Percentiles rank a stretch among this genome's conserved stretches.
Evolutionary conservation across 2,797 vertebrate genomes (phyloP).

Genomic region (Petrocephalus sullivani): DNA sequence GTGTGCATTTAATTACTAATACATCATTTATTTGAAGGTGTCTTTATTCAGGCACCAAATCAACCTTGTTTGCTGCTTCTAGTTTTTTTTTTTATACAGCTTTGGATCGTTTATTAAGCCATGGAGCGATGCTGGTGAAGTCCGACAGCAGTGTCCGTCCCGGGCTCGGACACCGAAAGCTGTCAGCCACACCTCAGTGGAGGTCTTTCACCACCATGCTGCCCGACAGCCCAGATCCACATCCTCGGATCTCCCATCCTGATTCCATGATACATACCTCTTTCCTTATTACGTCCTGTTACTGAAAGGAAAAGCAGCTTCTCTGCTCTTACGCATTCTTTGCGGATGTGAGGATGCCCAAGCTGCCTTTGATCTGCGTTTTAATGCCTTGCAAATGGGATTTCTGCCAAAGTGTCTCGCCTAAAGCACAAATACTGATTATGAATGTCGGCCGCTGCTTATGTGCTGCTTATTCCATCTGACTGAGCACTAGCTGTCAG

Average conservation of each 20-base stretch:
- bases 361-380: neutral
- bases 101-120: neutral
- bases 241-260: neutral
- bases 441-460: neutral
- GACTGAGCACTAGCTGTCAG: neutral
- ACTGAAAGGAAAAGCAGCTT: neutral
- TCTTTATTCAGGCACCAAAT: neutral
- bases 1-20: neutral
- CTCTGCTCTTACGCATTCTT: neutral
- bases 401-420: neutral
- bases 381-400: neutral
- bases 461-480: neutral
- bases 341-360: neutral
- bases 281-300: neutral
- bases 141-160: neutral
- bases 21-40: neutral
- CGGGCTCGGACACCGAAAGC: neutral
- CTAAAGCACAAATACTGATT: neutral
- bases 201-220: neutral
- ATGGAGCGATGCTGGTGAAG: neutral
- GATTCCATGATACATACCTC: neutral
- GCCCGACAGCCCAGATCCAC: neutral
- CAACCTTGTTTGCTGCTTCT: neutral
- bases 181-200: neutral
- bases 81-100: neutral